Conservation (phyloP, 2,113 vertebrate species). For the Marcusenius ussheri region DNA sequence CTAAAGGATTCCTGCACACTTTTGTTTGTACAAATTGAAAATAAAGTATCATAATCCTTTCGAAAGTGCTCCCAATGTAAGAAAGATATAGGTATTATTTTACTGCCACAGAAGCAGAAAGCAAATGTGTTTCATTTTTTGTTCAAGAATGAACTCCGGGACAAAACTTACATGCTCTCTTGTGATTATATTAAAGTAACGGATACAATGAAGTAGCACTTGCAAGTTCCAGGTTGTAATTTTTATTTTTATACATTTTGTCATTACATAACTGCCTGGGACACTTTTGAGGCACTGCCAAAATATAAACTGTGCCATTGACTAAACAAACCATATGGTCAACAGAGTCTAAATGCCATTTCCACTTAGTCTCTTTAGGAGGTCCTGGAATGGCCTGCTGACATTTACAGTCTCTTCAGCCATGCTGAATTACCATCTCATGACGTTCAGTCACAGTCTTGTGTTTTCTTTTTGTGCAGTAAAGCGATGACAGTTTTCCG, state of each 20-base stretch:
- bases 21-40: not conserved
- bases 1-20: not conserved
- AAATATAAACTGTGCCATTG: conserved; percentile 62
- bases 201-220: not conserved
- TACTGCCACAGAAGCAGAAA: not conserved
- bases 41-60: not conserved
- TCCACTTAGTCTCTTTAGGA: conserved; percentile 55
- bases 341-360: conserved; percentile 54
- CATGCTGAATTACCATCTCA: conserved; percentile 34
- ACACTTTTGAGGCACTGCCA: conserved; percentile 52
- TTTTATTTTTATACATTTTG: conserved; percentile 37
- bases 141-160: not conserved
- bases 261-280: conserved; percentile 52
- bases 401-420: conserved; percentile 56
- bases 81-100: not conserved
- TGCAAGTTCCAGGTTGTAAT: not conserved
- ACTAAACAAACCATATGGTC: conserved; percentile 68
- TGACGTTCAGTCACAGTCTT: conserved; percentile 17
- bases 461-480: not conserved
- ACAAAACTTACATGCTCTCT: not conserved
- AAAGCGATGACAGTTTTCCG: not conserved
- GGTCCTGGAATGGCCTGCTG: conserved; percentile 56
- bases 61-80: conserved; percentile 15
- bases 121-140: not conserved
- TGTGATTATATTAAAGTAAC: not conserved